phyloP scores from a whole-genome alignment of 1,140 invertebrate genomes.

The Reticulitermes speratus region DNA sequence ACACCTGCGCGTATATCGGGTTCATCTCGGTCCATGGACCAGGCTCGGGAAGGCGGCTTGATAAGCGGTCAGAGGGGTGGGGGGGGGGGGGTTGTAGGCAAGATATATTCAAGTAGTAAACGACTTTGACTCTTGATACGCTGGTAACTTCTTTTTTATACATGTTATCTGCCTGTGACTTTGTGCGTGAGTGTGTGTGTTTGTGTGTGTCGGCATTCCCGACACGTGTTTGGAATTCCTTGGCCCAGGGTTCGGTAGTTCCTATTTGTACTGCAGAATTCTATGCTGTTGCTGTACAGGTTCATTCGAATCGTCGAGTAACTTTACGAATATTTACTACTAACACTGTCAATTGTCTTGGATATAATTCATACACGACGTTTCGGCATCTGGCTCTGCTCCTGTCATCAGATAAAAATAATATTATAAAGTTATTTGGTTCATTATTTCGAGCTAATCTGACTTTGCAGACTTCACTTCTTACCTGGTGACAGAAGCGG shows the following conservation, averaged over 20 bases:
- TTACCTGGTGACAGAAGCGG: too few relatives aligned
- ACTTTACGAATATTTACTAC: too few relatives aligned
- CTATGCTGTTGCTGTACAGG: not conserved
- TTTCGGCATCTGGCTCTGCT: too few relatives aligned
- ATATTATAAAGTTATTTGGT: too few relatives aligned
- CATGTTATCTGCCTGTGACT: not conserved
- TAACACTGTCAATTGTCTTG: too few relatives aligned
- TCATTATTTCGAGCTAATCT: too few relatives aligned
- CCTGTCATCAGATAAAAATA: too few relatives aligned
- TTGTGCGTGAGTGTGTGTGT: not conserved
- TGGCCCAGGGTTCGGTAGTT: not conserved
- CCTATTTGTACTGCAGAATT: not conserved
- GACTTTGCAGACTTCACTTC: too few relatives aligned
- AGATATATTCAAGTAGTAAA: not conserved
- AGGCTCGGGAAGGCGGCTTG: not conserved
- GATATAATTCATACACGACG: too few relatives aligned
- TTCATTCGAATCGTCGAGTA: too few relatives aligned
- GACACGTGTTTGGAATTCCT: conserved; percentile 5
- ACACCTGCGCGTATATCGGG: not conserved
- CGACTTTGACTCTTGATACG: conserved; percentile 2
- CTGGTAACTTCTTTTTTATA: not conserved
- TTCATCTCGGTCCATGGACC: not conserved
- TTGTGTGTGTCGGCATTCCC: not conserved
- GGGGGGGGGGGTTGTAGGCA: not conserved
- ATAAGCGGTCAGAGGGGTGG: too few relatives aligned